Conservation (phyloP, 2,797 vertebrate genomes). For the Karalla daura region DNA sequence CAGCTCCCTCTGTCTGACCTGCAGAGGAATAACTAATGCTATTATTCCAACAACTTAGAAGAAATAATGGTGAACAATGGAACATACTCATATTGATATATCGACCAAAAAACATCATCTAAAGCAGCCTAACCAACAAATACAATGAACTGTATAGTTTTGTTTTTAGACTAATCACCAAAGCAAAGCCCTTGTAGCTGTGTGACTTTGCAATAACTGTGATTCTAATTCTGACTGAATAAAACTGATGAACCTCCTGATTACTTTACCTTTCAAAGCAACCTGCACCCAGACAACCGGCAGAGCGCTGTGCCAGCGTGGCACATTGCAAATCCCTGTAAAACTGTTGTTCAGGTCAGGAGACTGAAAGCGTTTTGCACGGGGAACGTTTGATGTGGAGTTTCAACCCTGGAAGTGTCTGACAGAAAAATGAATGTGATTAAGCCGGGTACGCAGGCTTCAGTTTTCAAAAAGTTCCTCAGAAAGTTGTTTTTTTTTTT, state of each 20-base stretch:
- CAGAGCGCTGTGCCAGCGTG: slow-evolving; percentile 23
- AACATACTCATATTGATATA: neutral
- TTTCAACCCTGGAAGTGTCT: slow-evolving; percentile 16
- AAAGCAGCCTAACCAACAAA: slow-evolving; percentile 11
- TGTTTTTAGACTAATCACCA: neutral
- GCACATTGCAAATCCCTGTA: slow-evolving; percentile 41
- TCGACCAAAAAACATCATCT: slow-evolving; percentile 9
- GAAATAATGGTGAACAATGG: neutral
- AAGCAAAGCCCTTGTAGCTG: too few species aligned
- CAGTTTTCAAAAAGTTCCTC: slow-evolving; percentile 15
- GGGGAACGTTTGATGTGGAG: slow-evolving; percentile 14
- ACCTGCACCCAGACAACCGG: too few species aligned
- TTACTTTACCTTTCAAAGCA: neutral
- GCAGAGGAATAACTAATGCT: neutral
- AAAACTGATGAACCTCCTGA: neutral
- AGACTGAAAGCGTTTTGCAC: slow-evolving; percentile 22
- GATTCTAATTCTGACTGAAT: too few species aligned
- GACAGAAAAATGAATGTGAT: slow-evolving; percentile 12
- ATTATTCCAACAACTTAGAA: slow-evolving; percentile 1
- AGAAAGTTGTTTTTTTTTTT: slow-evolving; percentile 17
- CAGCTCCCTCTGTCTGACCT: neutral
- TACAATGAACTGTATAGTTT: slow-evolving; percentile 13
- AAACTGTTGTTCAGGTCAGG: slow-evolving; percentile 17
- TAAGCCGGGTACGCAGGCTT: slow-evolving; percentile 10
- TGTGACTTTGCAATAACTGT: too few species aligned